Conservation (phyloP, 2,113 vertebrate genomes). For the Conger conger region DNA sequence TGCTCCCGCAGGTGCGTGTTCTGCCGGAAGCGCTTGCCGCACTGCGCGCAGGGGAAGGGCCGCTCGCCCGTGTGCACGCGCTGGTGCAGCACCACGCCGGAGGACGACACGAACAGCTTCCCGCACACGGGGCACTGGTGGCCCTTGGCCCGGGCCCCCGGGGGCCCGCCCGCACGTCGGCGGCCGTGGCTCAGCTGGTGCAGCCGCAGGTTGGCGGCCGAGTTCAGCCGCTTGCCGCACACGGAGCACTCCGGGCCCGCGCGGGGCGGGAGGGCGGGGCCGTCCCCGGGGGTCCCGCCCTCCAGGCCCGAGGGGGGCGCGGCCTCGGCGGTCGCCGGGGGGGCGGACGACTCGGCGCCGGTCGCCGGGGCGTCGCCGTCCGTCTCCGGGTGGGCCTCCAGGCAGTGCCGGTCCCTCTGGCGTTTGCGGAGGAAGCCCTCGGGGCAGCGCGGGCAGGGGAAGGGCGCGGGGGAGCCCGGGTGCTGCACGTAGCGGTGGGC, state of each 20-base stretch:
- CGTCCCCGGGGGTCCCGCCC: not conserved
- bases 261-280: slow-evolving; percentile 13
- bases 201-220: slow-evolving; percentile 67
- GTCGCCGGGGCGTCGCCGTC: slow-evolving; percentile 10
- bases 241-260: slow-evolving; percentile 62
- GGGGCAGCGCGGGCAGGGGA: slow-evolving; percentile 70
- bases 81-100: slow-evolving; percentile 82
- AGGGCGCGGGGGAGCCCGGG: slow-evolving; percentile 66
- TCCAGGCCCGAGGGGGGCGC: slow-evolving; percentile 39
- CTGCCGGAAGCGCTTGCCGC: slow-evolving; percentile 86
- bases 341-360: not conserved
- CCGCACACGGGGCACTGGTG: slow-evolving; percentile 77
- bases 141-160: slow-evolving; percentile 58
- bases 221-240: slow-evolving; percentile 75
- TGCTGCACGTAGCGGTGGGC: slow-evolving; percentile 70
- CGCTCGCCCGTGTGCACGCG: slow-evolving; percentile 78
- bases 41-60: slow-evolving; percentile 73
- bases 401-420: slow-evolving; percentile 66
- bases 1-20: slow-evolving; percentile 88
- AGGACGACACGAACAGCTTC: slow-evolving; percentile 83
- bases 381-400: slow-evolving; percentile 55
- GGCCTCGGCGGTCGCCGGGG: not conserved
- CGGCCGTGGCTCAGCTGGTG: slow-evolving; percentile 64
- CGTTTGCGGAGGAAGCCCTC: slow-evolving; percentile 68
- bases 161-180: slow-evolving; percentile 50